Base-by-base conservation (phyloP, 2,888 invertebrate species). In the Leptopilina myrica region DNA sequence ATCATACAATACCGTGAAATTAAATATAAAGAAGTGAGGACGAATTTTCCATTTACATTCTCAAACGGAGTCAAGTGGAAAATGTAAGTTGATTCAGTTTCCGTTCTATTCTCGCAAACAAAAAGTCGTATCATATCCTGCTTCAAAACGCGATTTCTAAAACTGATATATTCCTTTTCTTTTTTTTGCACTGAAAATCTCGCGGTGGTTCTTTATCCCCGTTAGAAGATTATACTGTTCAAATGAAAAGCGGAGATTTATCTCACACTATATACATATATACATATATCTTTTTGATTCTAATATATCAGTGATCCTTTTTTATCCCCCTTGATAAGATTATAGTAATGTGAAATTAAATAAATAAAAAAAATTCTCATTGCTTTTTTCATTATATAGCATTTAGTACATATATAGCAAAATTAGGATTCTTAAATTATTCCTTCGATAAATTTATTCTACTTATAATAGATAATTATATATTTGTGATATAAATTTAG, bases 61-160 rank as follows among this genome's bases (percentile, higher is more conserved):
- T 53, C 49, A 1, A 14, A 20, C 53, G 14, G 26, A 53, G 49
- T 53, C 69, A 53, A 69, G 53, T 69, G 53, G 26, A 69, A 69
- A 53, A 69, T 53, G 69, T 69, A 53, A 69, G 8, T 69, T 69
- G 69, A 69, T 53, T 69, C 69, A 26, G 14, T 69, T 69, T 49
- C 33, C 43, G 11, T 46, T 67, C 49, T 69, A 69, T 69, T 53
- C 53, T 14, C 53, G 8, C 14, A 26, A 69, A 69, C 69, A 53
- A 69, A 69, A 69, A 53, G 69, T 53, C 33, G 53, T 53, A 69
- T 69, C 69, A 33, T 20, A 20, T 69, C 69, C 7, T 53, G 33
- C 33, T 26, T 11, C 9, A 14, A 53, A 53, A 53, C 26, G 49
- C 8, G 8, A 14, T 69, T 69, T 53, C 69, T 69, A 53, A 69